Evolutionary conservation across 1,140 invertebrate genomes (phyloP).

Genomic region (Batillaria attramentaria): DNA sequence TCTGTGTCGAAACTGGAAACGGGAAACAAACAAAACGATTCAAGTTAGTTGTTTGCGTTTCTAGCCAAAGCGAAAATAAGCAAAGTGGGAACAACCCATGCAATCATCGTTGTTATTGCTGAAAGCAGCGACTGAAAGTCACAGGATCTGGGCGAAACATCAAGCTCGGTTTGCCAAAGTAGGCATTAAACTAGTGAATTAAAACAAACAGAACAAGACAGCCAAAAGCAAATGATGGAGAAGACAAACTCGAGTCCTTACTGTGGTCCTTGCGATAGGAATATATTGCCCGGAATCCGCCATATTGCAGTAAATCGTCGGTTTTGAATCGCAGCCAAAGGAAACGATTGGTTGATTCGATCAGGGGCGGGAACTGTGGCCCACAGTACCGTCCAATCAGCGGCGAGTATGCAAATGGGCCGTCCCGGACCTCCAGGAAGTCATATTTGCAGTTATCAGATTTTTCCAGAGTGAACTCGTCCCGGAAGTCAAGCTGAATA

Average conservation of each 20-base stretch:
- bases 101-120: too few species aligned
- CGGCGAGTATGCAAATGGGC: slow-evolving; percentile 86
- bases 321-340: slow-evolving; percentile 89
- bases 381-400: slow-evolving; percentile 83
- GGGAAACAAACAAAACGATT: too few species aligned
- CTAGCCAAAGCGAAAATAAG: too few species aligned
- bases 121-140: too few species aligned
- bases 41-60: too few species aligned
- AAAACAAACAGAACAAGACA: too few species aligned
- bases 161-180: too few species aligned
- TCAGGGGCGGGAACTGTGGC: slow-evolving; percentile 82
- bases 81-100: too few species aligned
- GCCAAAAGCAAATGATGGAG: too few species aligned
- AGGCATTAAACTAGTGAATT: too few species aligned
- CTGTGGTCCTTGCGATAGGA: slow-evolving; percentile 57
- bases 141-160: too few species aligned
- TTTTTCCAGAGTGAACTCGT: slow-evolving; percentile 85
- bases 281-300: slow-evolving; percentile 87
- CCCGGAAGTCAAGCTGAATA: slow-evolving; percentile 86
- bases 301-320: slow-evolving; percentile 87
- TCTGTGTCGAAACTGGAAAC: too few species aligned
- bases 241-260: slow-evolving; percentile 30
- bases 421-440: slow-evolving; percentile 87
- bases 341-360: slow-evolving; percentile 82
- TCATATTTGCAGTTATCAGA: slow-evolving; percentile 84